phyloP scores from a whole-genome alignment of 2,113 vertebrate genomes.

The Clinocottus analis region DNA sequence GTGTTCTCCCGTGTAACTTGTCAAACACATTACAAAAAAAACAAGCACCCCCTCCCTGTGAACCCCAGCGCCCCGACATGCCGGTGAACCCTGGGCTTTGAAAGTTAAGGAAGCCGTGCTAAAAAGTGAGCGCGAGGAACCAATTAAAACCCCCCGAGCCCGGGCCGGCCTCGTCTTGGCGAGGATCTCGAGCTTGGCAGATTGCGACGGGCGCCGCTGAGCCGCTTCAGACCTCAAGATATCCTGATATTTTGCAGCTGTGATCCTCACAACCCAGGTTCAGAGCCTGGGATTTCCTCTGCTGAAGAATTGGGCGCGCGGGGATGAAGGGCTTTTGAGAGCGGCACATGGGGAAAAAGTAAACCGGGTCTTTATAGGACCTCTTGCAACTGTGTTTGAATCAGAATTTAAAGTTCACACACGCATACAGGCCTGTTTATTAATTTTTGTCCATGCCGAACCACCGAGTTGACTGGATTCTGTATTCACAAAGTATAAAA shows the following conservation, averaged over 20 bases:
- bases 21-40: not conserved
- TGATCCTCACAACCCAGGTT: conserved; percentile 48
- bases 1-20: not conserved
- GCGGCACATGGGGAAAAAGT: conserved; percentile 24
- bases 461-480: not conserved
- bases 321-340: conserved; percentile 58
- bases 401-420: not conserved
- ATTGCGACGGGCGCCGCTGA: conserved; percentile 31
- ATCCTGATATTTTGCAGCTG: conserved; percentile 55
- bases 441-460: not conserved
- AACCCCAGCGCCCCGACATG: conserved; percentile 31
- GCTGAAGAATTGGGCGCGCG: conserved; percentile 22
- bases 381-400: not conserved
- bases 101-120: not conserved
- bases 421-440: not conserved
- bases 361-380: conserved; percentile 5
- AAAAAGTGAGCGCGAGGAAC: too few species aligned
- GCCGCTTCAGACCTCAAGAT: conserved; percentile 45
- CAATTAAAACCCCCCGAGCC: conserved; percentile 21
- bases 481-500: not conserved
- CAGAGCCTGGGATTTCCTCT: conserved; percentile 61
- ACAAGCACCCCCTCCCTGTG: not conserved
- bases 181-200: conserved; percentile 38
- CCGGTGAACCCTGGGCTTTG: conserved; percentile 32
- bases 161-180: conserved; percentile 39